Evolutionary conservation across 2,888 invertebrate genomes (phyloP).

Genomic region (Sphaeridia pumilis): DNA sequence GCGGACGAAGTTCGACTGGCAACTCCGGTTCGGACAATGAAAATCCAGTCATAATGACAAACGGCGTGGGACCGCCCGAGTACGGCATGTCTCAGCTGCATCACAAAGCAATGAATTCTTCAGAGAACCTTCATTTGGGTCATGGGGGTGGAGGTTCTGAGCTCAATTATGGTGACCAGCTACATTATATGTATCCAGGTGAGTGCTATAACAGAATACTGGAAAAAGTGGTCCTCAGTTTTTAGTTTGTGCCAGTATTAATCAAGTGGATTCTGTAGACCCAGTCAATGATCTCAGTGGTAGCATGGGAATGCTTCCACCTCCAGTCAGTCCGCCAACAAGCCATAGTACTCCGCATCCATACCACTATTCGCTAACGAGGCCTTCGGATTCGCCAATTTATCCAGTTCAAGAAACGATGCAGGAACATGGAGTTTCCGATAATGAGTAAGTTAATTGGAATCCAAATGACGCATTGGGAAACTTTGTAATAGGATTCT

Average conservation of each 20-base stretch:
- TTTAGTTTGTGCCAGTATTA: not conserved
- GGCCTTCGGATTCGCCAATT: slow-evolving; percentile 25
- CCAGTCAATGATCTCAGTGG: slow-evolving; percentile 34
- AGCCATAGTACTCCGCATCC: slow-evolving; percentile 19
- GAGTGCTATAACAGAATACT: slow-evolving; percentile 1
- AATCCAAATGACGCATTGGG: too few species aligned
- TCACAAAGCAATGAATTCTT: slow-evolving; percentile 31
- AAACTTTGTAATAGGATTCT: too few species aligned
- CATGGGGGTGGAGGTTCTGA: slow-evolving; percentile 17
- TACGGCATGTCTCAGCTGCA: slow-evolving; percentile 18
- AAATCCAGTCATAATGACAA: slow-evolving; percentile 25
- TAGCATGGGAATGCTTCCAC: slow-evolving; percentile 16
- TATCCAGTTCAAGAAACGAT: slow-evolving; percentile 28
- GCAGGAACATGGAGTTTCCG: slow-evolving; percentile 20
- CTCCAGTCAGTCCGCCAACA: slow-evolving; percentile 19
- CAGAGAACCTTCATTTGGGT: slow-evolving; percentile 28
- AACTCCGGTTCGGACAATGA: slow-evolving; percentile 36
- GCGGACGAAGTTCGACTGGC: slow-evolving; percentile 18
- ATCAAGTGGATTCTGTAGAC: slow-evolving; percentile 14
- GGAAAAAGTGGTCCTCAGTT: not conserved
- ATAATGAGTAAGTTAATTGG: slow-evolving; percentile 26
- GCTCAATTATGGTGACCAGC: slow-evolving; percentile 27
- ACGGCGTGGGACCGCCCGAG: slow-evolving; percentile 17
- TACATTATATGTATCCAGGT: slow-evolving; percentile 32
- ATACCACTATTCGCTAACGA: slow-evolving; percentile 11